phyloP scores from a whole-genome alignment of 2,888 invertebrate genomes.

The Metopia argyrocephala region DNA sequence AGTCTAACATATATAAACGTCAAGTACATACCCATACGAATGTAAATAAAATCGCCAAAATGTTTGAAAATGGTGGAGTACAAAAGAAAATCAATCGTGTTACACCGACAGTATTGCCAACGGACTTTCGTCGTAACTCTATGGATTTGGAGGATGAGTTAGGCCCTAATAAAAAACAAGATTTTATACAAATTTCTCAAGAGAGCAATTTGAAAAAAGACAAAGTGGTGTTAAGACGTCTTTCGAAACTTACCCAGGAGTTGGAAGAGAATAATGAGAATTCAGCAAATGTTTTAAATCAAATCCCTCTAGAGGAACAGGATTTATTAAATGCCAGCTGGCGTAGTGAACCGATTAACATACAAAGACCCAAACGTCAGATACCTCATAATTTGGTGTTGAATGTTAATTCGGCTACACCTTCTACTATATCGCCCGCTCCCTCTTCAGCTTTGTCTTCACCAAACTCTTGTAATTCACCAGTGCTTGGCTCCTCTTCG shows the following conservation, averaged over 20 bases:
- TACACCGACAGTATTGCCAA: slow-evolving; percentile 70
- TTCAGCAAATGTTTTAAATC: slow-evolving; percentile 71
- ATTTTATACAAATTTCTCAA: slow-evolving; percentile 33
- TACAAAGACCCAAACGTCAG: slow-evolving; percentile 54
- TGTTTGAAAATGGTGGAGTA: slow-evolving; percentile 74
- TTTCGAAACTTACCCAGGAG: slow-evolving; percentile 68
- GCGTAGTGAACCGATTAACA: slow-evolving; percentile 60
- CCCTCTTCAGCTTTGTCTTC: slow-evolving; percentile 62
- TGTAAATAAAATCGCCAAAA: slow-evolving; percentile 76
- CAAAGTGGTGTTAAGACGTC: slow-evolving; percentile 20
- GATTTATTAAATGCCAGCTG: slow-evolving; percentile 58
- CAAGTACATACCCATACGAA: slow-evolving; percentile 70
- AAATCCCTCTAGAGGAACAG: slow-evolving; percentile 67
- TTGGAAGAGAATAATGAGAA: slow-evolving; percentile 74
- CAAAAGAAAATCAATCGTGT: slow-evolving; percentile 74
- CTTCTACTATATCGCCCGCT: slow-evolving; percentile 71
- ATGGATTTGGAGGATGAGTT: slow-evolving; percentile 57
- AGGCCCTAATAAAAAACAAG: slow-evolving; percentile 65
- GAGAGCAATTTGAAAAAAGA: slow-evolving; percentile 61
- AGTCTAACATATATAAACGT: slow-evolving; percentile 65
- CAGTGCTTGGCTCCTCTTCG: slow-evolving; percentile 64
- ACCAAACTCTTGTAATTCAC: slow-evolving; percentile 69
- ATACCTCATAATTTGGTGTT: slow-evolving; percentile 59
- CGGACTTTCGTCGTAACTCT: slow-evolving; percentile 49
- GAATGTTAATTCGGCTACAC: slow-evolving; percentile 71